A percentile compares a stretch with the other conserved stretches of the same genome.
Evolutionary conservation across 2,113 vertebrate species (phyloP).

Genomic region (Arenaria interpres): DNA sequence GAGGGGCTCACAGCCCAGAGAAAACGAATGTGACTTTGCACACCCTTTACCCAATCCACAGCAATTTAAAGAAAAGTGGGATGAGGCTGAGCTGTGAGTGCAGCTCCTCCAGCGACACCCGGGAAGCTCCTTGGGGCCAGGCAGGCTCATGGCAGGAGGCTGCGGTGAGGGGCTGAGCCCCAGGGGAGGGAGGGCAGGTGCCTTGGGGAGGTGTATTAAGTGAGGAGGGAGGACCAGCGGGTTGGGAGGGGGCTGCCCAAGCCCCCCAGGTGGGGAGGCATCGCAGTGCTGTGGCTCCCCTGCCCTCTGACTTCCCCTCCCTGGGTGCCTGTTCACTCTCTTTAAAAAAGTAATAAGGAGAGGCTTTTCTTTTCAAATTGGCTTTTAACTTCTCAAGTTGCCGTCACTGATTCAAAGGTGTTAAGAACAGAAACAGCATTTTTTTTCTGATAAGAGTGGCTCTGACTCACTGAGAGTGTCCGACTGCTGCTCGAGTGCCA

Average conservation of each 20-base stretch:
- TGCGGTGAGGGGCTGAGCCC: background rate
- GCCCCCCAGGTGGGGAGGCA: background rate
- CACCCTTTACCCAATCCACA: background rate
- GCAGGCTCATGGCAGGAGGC: background rate
- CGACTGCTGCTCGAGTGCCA: background rate
- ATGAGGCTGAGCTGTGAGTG: background rate
- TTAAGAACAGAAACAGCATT: background rate
- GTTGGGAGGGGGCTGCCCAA: background rate
- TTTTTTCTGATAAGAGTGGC: background rate
- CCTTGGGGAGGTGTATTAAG: background rate
- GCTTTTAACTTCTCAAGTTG: background rate
- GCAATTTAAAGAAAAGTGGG: background rate
- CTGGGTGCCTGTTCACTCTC: background rate
- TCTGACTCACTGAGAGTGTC: background rate
- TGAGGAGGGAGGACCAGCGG: fast-evolving
- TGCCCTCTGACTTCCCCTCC: fast-evolving
- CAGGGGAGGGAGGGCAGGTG: background rate
- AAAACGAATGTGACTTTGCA: background rate
- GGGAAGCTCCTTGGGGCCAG: background rate
- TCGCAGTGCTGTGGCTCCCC: background rate
- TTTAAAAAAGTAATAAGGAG: background rate
- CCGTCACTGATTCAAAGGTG: background rate
- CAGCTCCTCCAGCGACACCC: background rate
- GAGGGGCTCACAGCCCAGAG: background rate
- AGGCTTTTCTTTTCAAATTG: background rate